These are phyloP conservation scores for Channallabes apus DNA, from an alignment of 2,797 vertebrate species.

Conservation along the genomic window DNA sequence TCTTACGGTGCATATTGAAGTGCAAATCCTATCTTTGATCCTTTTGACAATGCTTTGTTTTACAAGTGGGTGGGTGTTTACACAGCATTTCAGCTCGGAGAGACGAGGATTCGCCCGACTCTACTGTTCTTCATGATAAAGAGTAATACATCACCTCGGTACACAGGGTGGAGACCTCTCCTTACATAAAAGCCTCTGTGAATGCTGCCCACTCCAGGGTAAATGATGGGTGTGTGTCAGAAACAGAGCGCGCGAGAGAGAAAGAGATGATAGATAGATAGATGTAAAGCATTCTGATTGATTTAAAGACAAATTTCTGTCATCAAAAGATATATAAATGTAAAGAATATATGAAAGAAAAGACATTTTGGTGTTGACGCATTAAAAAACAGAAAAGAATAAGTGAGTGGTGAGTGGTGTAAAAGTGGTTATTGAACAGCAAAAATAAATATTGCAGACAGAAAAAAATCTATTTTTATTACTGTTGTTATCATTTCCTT, in stretches of 20 bases:
- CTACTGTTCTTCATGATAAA: constrained; percentile 29
- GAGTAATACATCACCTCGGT: constrained; percentile 31
- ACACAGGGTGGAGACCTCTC: constrained; percentile 26
- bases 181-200: constrained; percentile 31
- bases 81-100: constrained; percentile 38
- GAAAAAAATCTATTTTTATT: background rate
- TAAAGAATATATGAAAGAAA: background rate
- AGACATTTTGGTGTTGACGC: background rate
- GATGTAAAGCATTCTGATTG: background rate
- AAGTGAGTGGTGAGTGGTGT: background rate
- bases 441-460: background rate
- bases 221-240: constrained; percentile 27
- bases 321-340: background rate
- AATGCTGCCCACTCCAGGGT: constrained; percentile 18
- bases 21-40: constrained; percentile 67
- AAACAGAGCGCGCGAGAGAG: constrained; percentile 2
- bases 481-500: no score
- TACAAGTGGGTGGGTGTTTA: constrained; percentile 57
- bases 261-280: background rate
- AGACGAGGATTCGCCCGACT: constrained; percentile 24
- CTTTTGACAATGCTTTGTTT: constrained; percentile 48
- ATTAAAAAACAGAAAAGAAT: background rate
- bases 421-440: background rate
- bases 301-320: background rate
- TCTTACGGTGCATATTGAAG: constrained; percentile 63